phyloP scores from a whole-genome alignment of 1,140 invertebrate species.

The Rhopalosiphum maidis region DNA sequence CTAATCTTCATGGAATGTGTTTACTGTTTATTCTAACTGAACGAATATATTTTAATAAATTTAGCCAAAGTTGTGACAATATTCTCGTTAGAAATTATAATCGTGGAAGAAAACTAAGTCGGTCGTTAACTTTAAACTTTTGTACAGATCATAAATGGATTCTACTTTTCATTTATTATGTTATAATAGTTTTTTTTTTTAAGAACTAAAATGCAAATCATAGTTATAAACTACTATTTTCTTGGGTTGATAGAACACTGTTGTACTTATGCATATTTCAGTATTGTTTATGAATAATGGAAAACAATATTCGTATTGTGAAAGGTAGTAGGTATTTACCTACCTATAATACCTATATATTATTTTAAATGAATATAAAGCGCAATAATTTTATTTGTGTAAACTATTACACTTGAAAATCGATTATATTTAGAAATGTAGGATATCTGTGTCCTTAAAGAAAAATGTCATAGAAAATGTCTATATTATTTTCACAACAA shows the following conservation, averaged over 20 bases:
- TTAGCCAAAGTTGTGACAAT: slow-evolving; percentile 21
- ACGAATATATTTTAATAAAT: slow-evolving; percentile 52
- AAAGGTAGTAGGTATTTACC: no score
- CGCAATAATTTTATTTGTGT: neutral
- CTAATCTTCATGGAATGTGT: slow-evolving; percentile 39
- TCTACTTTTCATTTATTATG: neutral
- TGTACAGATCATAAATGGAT: slow-evolving; percentile 22
- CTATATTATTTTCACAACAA: neutral
- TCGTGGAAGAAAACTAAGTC: neutral
- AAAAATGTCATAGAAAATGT: no score
- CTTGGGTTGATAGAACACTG: neutral
- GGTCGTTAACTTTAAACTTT: slow-evolving; percentile 12
- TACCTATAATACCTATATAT: neutral
- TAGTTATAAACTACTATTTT: neutral
- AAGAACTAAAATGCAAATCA: neutral
- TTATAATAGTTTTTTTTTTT: neutral
- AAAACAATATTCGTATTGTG: no score
- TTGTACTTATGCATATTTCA: neutral
- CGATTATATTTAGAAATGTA: neutral
- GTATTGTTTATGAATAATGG: neutral
- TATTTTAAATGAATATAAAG: neutral
- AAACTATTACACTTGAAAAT: neutral
- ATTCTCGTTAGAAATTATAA: slow-evolving; percentile 39
- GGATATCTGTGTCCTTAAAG: no score
- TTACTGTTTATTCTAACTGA: slow-evolving; percentile 43